Conservation (phyloP, 2,113 vertebrate species). For the Urocitellus parryii region DNA sequence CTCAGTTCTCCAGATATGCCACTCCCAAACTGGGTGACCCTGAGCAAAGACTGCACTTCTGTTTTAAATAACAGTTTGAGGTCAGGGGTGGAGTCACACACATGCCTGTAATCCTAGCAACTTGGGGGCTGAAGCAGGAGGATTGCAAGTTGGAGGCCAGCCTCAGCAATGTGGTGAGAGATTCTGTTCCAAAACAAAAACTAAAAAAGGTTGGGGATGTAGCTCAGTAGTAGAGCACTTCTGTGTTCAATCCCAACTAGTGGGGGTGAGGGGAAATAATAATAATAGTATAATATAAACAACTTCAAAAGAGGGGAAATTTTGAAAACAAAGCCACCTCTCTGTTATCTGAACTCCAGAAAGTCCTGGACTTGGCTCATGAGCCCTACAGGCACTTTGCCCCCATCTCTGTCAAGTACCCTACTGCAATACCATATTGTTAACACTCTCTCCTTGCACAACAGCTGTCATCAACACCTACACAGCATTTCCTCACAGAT, state of each 20-base stretch:
- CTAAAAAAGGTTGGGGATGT: neutral
- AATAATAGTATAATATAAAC: neutral
- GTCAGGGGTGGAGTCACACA: neutral
- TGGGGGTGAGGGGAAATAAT: neutral
- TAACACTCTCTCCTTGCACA: neutral
- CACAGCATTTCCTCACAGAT: constrained; percentile 25
- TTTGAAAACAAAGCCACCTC: constrained; percentile 25
- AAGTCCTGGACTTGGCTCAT: neutral
- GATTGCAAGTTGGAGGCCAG: neutral
- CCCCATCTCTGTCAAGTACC: neutral
- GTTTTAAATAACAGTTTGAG: neutral
- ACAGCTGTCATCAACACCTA: neutral
- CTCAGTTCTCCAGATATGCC: neutral
- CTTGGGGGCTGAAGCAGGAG: neutral
- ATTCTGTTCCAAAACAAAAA: neutral
- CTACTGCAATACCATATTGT: neutral
- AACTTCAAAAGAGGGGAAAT: neutral
- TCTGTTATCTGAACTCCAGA: neutral
- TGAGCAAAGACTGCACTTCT: neutral
- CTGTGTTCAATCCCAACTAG: neutral
- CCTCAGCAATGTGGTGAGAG: neutral
- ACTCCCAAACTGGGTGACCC: neutral
- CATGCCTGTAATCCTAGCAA: neutral
- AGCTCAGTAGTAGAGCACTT: neutral
- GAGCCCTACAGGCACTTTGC: neutral